Base-by-base conservation (phyloP, 2,888 invertebrate species). In the Apamea crenata region DNA sequence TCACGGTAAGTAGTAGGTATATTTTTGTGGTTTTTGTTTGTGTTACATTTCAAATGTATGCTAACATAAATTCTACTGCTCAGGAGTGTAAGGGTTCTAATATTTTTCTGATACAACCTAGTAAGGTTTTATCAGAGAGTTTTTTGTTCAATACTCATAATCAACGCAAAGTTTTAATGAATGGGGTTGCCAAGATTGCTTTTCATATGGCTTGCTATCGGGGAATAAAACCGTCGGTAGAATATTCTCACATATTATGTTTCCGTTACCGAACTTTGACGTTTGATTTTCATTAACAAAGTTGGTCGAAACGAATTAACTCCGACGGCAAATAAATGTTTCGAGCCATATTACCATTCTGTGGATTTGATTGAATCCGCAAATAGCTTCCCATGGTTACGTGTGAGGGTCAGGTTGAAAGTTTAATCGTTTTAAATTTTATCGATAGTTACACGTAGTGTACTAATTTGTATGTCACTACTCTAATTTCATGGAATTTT, bases 301-400 rank as follows among this genome's bases (percentile, higher is more conserved):
- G 82, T 90, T 90, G 85, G 69, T 81, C 71, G 71, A 87, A 90
- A 86, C 86, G 84, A 90, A 89, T 91, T 89, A 90, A 90, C 87
- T 87, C 81, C 77, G 85, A 85, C 82, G 83, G 89, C 86, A 91
- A 90, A 93, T 92, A 92, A 93, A 93, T 91, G 91, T 92, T 94
- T 93, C 92, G 87, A 94, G 92, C 92, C 90, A 94, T 93, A 95
- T 94, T 94, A 95, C 93, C 92, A 94, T 95, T 95, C 92, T 93
- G 94, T 93, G 93, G 94, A 95, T 95, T 96, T 96, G 96, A 96
- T 96, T 96, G 95, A 96, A 96, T 94, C 95, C 95, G 94, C 96
- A 96, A 96, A 96, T 95, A 95, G 94, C 94, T 95, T 96, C 95
- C 94, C 95, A 95, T 95, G 93, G 94, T 92, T 92, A 92, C 89